phyloP scores from a whole-genome alignment of 2,797 vertebrate genomes.

The Eulemur mongoz region DNA sequence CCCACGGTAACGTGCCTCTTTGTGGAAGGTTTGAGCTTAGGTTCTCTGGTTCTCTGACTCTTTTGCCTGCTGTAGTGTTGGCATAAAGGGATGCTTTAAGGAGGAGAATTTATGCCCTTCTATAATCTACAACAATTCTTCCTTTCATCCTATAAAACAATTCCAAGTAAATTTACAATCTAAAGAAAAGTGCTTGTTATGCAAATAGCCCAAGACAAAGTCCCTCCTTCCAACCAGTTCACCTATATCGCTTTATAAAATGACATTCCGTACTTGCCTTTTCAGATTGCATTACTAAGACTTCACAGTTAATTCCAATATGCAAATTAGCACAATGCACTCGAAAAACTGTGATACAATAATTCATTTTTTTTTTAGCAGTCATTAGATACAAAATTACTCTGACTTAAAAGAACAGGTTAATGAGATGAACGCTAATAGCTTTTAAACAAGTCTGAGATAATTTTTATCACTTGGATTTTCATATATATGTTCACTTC shows the following conservation, averaged over 20 bases:
- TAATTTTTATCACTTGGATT: conserved; percentile 14
- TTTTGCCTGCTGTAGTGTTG: background rate
- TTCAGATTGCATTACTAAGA: background rate
- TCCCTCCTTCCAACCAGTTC: background rate
- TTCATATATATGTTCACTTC: background rate
- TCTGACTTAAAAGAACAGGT: background rate
- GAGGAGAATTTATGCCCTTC: background rate
- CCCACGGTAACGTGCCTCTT: background rate
- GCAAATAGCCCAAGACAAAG: background rate
- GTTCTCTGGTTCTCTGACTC: background rate
- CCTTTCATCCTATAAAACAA: background rate
- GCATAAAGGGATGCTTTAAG: background rate
- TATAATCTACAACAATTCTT: background rate
- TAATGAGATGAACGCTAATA: conserved; percentile 20
- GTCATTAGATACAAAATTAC: background rate
- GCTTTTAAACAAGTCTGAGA: background rate
- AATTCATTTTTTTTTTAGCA: background rate
- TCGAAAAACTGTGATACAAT: background rate
- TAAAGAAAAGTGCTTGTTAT: background rate
- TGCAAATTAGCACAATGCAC: background rate
- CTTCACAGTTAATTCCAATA: conserved; percentile 11
- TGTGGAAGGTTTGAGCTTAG: background rate
- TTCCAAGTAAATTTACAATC: background rate
- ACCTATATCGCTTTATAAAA: background rate
- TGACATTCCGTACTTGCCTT: background rate